Evolutionary conservation across 2,113 vertebrate species (phyloP), one percentile per base, ranked within the genome.

Genomic region (Perca schrenkii): DNA sequence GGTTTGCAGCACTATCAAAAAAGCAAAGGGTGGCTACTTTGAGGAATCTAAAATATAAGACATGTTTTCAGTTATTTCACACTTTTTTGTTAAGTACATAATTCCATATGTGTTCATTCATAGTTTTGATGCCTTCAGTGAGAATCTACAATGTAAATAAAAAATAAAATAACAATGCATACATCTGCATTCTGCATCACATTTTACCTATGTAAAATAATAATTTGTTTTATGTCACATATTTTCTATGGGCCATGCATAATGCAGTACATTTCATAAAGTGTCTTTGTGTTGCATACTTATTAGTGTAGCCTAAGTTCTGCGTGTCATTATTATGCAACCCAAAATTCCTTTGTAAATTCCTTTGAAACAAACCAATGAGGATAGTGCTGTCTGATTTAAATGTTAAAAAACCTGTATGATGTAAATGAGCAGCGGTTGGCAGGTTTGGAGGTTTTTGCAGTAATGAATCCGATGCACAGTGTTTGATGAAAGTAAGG

Each of bases 401-500:
- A 2, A 67, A 79, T 64, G 10, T 53, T 54, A 25, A 63, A 68
- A 63, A 68, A 64, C 46, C 28, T 58, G 71, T 74, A 52, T 0
- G 21, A 84, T 78, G 61, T 47, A 87, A 78, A 81, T 74, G 62
- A 73, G 71, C 43, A 40, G 66, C n/a, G 6, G 62, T 22, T 40
- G 8, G 70, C 8, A 6, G 15, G 58, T 74, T 69, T 73, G 57
- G 58, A 68, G 64, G 43, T 21, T 75, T 25, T n/a, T 47, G 49
- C 2, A 0, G 64, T 68, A 72, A 82, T 84, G 76, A 86, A 83
- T 75, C 77, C 8, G 62, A 86, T 63, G 21, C 14, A 40, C 47
- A 36, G 62, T 3, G 17, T 77, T 77, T 82, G 76, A 75, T 74
- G 83, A 73, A 46, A 73, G 65, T 61, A 63, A 88, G 14, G 77